phyloP scores from a whole-genome alignment of 2,113 vertebrate species.

The Vulpes ferrilata region DNA sequence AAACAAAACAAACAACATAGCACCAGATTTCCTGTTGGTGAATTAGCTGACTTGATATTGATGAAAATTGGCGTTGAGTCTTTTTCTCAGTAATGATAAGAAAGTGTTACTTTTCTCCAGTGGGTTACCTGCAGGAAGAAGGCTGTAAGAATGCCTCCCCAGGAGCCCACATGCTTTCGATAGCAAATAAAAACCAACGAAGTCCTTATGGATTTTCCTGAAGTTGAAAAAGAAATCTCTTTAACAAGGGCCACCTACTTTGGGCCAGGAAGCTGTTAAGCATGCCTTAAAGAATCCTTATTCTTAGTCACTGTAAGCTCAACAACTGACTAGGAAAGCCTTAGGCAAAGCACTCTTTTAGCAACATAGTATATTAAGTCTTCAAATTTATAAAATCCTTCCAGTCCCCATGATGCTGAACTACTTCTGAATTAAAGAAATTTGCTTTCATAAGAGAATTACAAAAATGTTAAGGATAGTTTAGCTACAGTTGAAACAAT shows the following conservation, averaged over 20 bases:
- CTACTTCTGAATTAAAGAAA: slow-evolving; percentile 61
- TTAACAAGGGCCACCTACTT: slow-evolving; percentile 50
- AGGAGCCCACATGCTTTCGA: not conserved
- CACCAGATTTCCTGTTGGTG: not conserved
- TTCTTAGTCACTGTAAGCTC: not conserved
- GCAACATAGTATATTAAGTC: slow-evolving; percentile 32
- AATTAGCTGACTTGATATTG: slow-evolving; percentile 34
- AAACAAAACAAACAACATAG: not conserved
- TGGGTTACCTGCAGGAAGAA: not conserved
- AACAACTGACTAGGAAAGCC: slow-evolving; percentile 49
- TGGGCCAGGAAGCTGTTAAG: not conserved
- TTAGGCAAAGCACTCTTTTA: slow-evolving; percentile 41
- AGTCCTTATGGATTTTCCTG: slow-evolving; percentile 32
- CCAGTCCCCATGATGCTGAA: not conserved
- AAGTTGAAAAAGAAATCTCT: slow-evolving; percentile 63
- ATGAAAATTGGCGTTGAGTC: not conserved
- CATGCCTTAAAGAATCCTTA: slow-evolving; percentile 42
- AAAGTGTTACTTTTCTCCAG: not conserved
- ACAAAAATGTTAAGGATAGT: not conserved
- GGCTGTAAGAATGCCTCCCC: not conserved
- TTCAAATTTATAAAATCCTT: slow-evolving; percentile 45
- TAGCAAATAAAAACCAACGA: slow-evolving; percentile 55
- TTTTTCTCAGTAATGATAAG: not conserved
- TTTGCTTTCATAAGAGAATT: not conserved
- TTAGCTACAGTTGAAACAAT: not conserved